Conservation (phyloP, 2,888 invertebrate species). For the Eristalis arbustorum region DNA sequence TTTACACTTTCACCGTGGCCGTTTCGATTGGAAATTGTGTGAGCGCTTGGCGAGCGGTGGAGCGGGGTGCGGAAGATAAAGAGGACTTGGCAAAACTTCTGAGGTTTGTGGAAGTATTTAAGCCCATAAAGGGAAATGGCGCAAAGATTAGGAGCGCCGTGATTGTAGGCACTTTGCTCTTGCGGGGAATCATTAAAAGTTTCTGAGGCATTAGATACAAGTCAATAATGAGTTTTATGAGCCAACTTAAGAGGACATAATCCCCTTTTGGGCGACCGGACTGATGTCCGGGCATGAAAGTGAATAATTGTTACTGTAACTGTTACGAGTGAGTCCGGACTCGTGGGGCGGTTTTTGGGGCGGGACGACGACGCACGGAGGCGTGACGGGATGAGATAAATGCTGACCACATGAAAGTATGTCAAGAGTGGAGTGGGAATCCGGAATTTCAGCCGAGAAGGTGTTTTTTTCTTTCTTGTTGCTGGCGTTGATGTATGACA, state of each 20-base stretch:
- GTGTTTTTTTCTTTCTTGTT: no score
- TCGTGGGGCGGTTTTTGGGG: no score
- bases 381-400: neutral
- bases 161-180: constrained; percentile 15
- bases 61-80: neutral
- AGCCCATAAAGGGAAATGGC: neutral
- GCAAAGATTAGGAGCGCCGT: constrained; percentile 7
- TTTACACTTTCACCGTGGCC: neutral
- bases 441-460: no score
- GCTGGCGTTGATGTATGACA: no score
- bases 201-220: neutral
- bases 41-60: no score
- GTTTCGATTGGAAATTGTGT: neutral
- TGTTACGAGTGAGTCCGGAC: neutral
- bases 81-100: neutral
- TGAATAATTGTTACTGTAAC: neutral
- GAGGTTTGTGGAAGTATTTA: constrained; percentile 1
- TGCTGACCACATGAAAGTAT: no score
- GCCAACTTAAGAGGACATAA: constrained; percentile 19
- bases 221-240: constrained; percentile 27
- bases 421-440: no score
- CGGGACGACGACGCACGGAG: neutral
- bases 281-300: neutral
- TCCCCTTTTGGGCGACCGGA: neutral
- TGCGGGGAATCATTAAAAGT: constrained; percentile 29